A percentile compares a stretch with the other conserved stretches of the same genome.
These are phyloP conservation scores for Apistogramma diplotaenia DNA, from an alignment of 2,113 vertebrate genomes.

Conservation along the genomic window DNA sequence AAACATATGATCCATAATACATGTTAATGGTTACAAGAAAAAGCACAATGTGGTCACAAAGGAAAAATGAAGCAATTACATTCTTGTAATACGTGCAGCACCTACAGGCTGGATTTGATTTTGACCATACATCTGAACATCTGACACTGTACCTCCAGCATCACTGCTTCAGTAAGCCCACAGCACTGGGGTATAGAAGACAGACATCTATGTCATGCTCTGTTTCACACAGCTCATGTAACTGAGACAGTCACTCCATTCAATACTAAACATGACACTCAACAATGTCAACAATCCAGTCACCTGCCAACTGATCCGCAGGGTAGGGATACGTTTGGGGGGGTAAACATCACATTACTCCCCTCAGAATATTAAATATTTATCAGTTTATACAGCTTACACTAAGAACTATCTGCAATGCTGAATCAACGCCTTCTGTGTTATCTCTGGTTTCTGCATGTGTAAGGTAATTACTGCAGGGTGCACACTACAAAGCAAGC, in stretches of 20 bases:
- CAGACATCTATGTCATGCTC: conserved; percentile 38
- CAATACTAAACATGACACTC: conserved; percentile 43
- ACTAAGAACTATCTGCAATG: background rate
- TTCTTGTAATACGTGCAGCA: background rate
- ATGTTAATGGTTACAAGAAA: background rate
- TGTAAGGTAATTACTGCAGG: background rate
- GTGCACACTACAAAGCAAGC: background rate
- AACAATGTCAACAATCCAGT: conserved; percentile 49
- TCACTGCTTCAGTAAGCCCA: background rate
- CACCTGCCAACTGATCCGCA: conserved; percentile 21
- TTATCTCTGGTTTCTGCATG: background rate
- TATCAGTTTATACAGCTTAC: background rate
- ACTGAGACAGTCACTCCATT: conserved; percentile 42
- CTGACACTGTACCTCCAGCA: background rate
- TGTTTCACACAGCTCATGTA: conserved; percentile 39
- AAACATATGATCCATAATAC: background rate
- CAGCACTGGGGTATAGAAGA: background rate
- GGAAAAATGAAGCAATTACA: background rate
- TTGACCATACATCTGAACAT: background rate
- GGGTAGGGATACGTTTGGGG: background rate
- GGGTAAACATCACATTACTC: background rate
- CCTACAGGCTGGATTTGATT: background rate
- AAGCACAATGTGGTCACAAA: background rate
- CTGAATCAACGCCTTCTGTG: background rate
- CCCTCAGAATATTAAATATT: background rate